Evolutionary conservation across 2,888 invertebrate species (phyloP).

Genomic region (Ophion obscuratus): DNA sequence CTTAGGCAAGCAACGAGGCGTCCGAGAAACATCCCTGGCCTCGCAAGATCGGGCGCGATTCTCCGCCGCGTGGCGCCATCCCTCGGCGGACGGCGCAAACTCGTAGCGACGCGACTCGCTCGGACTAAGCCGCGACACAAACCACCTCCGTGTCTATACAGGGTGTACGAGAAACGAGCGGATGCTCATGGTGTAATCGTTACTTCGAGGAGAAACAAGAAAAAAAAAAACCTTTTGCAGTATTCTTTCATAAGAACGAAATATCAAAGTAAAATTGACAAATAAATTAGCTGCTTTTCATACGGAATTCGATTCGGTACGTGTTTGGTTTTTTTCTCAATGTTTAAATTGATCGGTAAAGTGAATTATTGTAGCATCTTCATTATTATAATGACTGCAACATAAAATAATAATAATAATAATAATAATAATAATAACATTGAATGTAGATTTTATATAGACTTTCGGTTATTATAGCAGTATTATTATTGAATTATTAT

Average conservation of each 20-base stretch:
- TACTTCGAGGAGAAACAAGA: not conserved
- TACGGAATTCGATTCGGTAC: not conserved
- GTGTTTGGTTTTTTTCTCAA: not conserved
- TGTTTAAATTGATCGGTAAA: constrained; percentile 4
- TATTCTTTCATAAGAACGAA: not conserved
- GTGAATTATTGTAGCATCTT: no score
- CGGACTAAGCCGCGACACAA: constrained; percentile 53
- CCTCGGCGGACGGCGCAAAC: constrained; percentile 54
- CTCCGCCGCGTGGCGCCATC: constrained; percentile 63
- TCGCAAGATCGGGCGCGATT: not conserved
- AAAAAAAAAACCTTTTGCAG: not conserved
- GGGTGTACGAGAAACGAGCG: constrained; percentile 53
- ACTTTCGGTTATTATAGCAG: no score
- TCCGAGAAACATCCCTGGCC: constrained; percentile 33
- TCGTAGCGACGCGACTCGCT: constrained; percentile 37
- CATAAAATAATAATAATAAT: no score
- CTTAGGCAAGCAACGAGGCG: not conserved
- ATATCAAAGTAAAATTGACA: not conserved
- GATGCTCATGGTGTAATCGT: constrained; percentile 30
- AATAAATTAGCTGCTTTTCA: not conserved
- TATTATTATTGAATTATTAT: no score
- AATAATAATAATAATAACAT: no score
- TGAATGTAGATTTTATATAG: no score
- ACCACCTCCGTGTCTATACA: constrained; percentile 48
- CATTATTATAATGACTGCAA: no score